A percentile compares a stretch with the other conserved stretches of the same genome.
Conservation (phyloP, 2,797 vertebrate genomes). For the Pseudotriccus pelzelni region DNA sequence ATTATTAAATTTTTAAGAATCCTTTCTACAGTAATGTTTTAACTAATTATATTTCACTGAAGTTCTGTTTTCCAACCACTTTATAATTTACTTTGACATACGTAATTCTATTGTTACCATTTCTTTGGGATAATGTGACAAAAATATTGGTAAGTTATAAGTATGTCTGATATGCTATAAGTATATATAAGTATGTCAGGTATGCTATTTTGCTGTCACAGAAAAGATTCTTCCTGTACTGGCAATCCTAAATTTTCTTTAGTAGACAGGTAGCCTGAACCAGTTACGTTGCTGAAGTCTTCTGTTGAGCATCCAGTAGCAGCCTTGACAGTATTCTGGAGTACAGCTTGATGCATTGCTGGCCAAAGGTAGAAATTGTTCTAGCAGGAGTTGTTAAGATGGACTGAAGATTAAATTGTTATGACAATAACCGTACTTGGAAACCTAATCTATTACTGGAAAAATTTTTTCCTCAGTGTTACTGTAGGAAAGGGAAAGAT, state of each 20-base stretch:
- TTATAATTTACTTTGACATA: neutral
- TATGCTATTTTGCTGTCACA: neutral
- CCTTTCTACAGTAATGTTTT: neutral
- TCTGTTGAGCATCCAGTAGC: conserved; percentile 29
- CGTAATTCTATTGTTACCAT: neutral
- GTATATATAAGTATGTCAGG: neutral
- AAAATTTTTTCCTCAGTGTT: neutral
- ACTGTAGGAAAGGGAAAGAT: neutral
- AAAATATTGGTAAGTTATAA: neutral
- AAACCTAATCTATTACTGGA: neutral
- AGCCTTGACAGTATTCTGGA: conserved; percentile 47
- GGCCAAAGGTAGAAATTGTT: conserved; percentile 18
- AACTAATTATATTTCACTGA: neutral
- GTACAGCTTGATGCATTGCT: neutral
- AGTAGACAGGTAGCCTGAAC: neutral
- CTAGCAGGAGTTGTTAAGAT: neutral
- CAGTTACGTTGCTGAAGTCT: neutral
- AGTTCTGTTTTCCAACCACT: neutral
- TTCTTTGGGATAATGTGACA: neutral
- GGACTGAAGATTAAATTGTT: conserved; percentile 20
- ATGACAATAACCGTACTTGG: conserved; percentile 34
- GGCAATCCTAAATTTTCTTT: neutral
- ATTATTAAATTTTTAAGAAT: neutral
- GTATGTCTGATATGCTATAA: neutral
- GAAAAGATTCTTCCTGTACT: neutral